Conservation (phyloP, 2,797 vertebrate species). For the Pipistrellus kuhlii region DNA sequence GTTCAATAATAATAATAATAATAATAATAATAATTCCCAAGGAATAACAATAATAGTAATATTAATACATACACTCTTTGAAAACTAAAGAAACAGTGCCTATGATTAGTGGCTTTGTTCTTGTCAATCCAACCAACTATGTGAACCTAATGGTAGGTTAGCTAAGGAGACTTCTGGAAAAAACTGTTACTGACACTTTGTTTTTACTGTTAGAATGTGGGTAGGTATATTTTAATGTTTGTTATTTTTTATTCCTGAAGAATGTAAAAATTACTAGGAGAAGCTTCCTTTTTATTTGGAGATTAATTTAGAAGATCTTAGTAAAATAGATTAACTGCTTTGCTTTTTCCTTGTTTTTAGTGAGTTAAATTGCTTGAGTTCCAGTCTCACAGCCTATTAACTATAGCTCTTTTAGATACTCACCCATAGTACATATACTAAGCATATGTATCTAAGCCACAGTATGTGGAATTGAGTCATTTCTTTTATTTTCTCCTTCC, state of each 20-base stretch:
- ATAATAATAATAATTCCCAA: background rate
- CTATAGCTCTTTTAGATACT: background rate
- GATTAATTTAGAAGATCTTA: background rate
- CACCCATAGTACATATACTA: background rate
- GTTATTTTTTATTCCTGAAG: background rate
- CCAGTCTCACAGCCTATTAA: background rate
- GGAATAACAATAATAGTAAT: background rate
- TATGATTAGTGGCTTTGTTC: conserved; percentile 35
- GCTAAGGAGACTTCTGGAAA: background rate
- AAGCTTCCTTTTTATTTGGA: conserved; percentile 47
- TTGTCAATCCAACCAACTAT: background rate
- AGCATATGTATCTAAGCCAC: background rate
- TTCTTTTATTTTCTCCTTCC: background rate
- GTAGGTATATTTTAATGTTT: conserved; percentile 42
- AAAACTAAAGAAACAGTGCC: conserved; percentile 6
- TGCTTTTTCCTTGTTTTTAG: background rate
- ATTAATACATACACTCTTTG: background rate
- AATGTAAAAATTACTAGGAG: background rate
- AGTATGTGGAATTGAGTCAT: background rate
- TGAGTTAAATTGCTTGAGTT: conserved; percentile 24
- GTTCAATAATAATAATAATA: background rate
- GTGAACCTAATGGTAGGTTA: background rate
- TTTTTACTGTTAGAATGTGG: background rate
- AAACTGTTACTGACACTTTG: background rate
- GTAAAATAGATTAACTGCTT: background rate